Conservation (phyloP, 2,113 vertebrate genomes). For the Dromiciops gliroides region DNA sequence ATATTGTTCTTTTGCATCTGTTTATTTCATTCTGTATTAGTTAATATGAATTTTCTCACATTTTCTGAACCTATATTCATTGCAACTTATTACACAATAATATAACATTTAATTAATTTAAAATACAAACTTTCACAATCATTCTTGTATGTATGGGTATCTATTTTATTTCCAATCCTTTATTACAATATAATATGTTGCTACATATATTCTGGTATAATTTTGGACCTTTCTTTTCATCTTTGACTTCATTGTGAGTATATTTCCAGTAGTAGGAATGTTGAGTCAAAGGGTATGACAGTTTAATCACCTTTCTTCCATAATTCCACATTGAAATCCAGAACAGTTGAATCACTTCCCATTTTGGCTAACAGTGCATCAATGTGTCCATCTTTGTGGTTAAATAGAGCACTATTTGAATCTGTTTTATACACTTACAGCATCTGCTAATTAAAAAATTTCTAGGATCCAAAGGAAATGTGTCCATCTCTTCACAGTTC, state of each 20-base stretch:
- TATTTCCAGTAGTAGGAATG: background rate
- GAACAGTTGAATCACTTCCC: background rate
- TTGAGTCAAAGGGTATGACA: background rate
- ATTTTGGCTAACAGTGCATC: background rate
- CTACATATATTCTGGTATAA: background rate
- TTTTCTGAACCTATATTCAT: too few species aligned
- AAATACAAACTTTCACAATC: too few species aligned
- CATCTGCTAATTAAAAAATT: too few species aligned
- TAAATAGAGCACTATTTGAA: too few species aligned
- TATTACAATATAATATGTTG: background rate
- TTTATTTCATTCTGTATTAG: too few species aligned
- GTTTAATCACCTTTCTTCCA: background rate
- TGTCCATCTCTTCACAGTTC: background rate
- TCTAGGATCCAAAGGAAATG: too few species aligned
- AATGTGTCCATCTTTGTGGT: background rate
- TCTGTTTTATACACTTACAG: too few species aligned
- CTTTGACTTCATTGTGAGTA: background rate
- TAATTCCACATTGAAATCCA: background rate
- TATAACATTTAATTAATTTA: too few species aligned
- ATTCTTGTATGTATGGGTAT: background rate
- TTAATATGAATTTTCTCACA: too few species aligned
- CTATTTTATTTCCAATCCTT: background rate
- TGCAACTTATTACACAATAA: too few species aligned
- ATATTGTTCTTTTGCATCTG: too few species aligned
- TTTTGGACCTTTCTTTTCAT: background rate